Base-by-base conservation (phyloP, 2,113 vertebrate genomes). In the Acanthochromis polyacanthus region DNA sequence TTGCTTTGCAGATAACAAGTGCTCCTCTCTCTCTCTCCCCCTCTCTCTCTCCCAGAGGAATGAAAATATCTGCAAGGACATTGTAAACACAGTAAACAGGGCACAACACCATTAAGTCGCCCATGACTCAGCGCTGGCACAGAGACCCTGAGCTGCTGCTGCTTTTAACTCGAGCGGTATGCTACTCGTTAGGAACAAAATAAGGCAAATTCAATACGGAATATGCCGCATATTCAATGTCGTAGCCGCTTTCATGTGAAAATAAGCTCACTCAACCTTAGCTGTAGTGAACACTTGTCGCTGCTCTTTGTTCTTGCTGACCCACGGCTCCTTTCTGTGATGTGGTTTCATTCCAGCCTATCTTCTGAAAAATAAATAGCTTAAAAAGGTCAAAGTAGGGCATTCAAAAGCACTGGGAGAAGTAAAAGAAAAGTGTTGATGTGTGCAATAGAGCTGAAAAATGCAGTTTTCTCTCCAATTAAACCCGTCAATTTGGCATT, bases 1-100 rank as follows among this genome's bases (percentile, higher is more conserved):
- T 61, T 32, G 32, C 71, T 77, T 62, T 69, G 52, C 74, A 83
- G 85, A 90, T 92, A 90, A 84, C 73, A 81, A 60, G 69, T 52
- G 71, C 30, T 40, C 71, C 66, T 73, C 71, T 51, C 32, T 36
- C 32, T 36, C 32, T 36, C 32, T 36, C 32, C 9, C 32, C 9
- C 32, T 36, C 30, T 36, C 32, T 36, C 32, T 9, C 60, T 80
- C 85, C 86, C 78, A 65, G 36, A 71, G 69, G 67, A 81, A 68
- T 73, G 59, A 62, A 81, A 80, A 82, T 75, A 86, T 82, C 78
- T 81, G 71, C 84, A 70, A 83, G 82, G 75, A 81, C 38, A 63
- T 45, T 76, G 83, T 83, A 75, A 84, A 86, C 81, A 82, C 80
- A 70, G 85, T 78, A 78, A 87, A 92, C 83, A 71, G 75, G 77